Evolutionary conservation across 2,113 vertebrate genomes (phyloP).

Genomic region (Centropristis striata): DNA sequence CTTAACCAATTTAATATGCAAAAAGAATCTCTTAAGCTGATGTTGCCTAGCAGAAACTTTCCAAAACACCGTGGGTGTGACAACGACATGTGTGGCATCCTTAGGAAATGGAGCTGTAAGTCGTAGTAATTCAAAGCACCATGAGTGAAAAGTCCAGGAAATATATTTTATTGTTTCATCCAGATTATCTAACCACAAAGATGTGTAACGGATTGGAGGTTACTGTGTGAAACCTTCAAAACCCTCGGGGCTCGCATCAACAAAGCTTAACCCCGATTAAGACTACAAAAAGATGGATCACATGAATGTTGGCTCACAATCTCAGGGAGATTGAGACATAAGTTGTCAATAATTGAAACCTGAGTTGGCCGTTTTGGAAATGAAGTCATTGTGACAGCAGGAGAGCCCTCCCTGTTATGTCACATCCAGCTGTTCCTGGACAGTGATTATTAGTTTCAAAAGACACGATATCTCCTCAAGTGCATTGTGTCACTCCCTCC

Average conservation of each 20-base stretch:
- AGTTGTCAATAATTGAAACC: conserved; percentile 56
- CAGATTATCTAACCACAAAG: conserved; percentile 45
- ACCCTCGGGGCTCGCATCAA: conserved; percentile 16
- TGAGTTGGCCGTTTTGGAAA: conserved; percentile 47
- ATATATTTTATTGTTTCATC: conserved; percentile 15
- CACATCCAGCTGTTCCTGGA: conserved; percentile 70
- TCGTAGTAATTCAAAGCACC: conserved; percentile 1
- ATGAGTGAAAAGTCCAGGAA: not conserved
- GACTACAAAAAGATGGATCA: conserved; percentile 35
- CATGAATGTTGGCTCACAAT: conserved; percentile 30
- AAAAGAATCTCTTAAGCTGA: conserved; percentile 32
- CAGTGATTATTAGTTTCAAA: conserved; percentile 48
- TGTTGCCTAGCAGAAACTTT: not conserved
- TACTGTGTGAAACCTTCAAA: conserved; percentile 41
- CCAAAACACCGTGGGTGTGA: not conserved
- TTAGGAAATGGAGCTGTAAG: conserved; percentile 10
- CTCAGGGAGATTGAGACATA: conserved; percentile 48
- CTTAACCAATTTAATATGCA: conserved; percentile 32
- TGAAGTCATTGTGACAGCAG: conserved; percentile 57
- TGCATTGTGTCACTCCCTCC: conserved; percentile 33
- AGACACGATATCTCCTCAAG: conserved; percentile 30
- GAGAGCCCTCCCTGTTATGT: conserved; percentile 67
- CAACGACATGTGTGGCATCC: conserved; percentile 13
- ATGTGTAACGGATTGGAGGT: conserved; percentile 47
- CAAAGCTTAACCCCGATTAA: conserved; percentile 27